Evolutionary conservation across 1,140 invertebrate species (phyloP).

Genomic region (Macrotrachela quadricornifera): DNA sequence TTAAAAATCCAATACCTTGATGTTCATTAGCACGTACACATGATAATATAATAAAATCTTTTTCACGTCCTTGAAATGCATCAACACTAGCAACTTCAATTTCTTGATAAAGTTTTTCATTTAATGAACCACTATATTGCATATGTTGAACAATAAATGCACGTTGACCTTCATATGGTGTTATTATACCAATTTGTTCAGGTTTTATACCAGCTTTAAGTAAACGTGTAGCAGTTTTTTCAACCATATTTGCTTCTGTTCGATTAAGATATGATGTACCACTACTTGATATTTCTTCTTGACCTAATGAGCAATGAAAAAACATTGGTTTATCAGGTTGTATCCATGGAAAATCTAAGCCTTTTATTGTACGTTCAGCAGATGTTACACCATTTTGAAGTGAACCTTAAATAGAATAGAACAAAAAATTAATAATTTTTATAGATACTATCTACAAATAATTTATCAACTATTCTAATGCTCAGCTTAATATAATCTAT

Average conservation of each 20-base stretch:
- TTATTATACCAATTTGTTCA: constrained; percentile 97
- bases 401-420: too few relatives aligned
- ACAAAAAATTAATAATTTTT: too few relatives aligned
- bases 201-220: constrained; percentile 80
- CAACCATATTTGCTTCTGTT: constrained; percentile 92
- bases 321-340: constrained; percentile 89
- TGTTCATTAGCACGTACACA: constrained; percentile 73
- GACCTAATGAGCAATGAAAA: constrained; percentile 85
- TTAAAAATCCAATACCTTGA: constrained; percentile 78
- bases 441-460: too few relatives aligned
- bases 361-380: constrained; percentile 65
- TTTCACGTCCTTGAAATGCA: constrained; percentile 82
- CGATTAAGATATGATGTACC: constrained; percentile 94
- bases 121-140: constrained; percentile 90
- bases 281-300: constrained; percentile 92
- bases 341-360: constrained; percentile 94
- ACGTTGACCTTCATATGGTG: constrained; percentile 94
- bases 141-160: constrained; percentile 92
- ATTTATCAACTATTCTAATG: too few relatives aligned
- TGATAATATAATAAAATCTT: constrained; percentile 80
- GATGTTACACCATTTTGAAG: constrained; percentile 6
- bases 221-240: constrained; percentile 78
- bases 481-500: too few relatives aligned
- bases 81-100: constrained; percentile 98
- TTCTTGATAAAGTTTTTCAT: constrained; percentile 88